Conservation (phyloP, 2,888 invertebrate genomes). For the Melipona bicolor region DNA sequence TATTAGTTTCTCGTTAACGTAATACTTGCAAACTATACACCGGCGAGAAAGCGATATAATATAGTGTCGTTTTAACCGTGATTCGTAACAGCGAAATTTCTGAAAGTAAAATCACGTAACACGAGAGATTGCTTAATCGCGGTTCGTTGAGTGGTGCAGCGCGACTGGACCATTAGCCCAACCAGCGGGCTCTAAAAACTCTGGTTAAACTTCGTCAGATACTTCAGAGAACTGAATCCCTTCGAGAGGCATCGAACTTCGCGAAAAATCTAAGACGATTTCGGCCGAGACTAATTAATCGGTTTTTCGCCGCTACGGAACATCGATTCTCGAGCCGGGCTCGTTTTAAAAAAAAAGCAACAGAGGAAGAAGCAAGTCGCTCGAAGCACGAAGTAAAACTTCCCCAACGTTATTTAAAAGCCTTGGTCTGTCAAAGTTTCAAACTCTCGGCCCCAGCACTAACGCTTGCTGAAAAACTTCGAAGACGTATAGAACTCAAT, state of each 20-base stretch:
- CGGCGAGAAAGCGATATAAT: too few relatives aligned
- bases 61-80: too few relatives aligned
- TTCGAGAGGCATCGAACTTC: not conserved
- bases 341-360: not conserved
- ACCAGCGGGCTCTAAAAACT: not conserved
- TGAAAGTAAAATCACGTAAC: too few relatives aligned
- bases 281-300: conserved; percentile 11
- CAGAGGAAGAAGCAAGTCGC: not conserved
- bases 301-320: not conserved
- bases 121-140: too few relatives aligned
- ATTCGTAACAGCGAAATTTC: too few relatives aligned
- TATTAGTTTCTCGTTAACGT: too few relatives aligned
- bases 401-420: not conserved
- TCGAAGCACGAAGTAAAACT: not conserved
- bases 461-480: not conserved
- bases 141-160: not conserved
- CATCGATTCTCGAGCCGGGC: not conserved
- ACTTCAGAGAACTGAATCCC: not conserved
- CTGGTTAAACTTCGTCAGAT: not conserved
- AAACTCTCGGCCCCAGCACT: not conserved
- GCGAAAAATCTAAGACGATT: not conserved
- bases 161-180: not conserved
- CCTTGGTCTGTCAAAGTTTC: not conserved
- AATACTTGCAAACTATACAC: too few relatives aligned
- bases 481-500: not conserved